Percentiles rank a stretch among this genome's conserved stretches.
Evolutionary conservation across 2,797 vertebrate genomes (phyloP).

Genomic region (Leucoraja ocellata): DNA sequence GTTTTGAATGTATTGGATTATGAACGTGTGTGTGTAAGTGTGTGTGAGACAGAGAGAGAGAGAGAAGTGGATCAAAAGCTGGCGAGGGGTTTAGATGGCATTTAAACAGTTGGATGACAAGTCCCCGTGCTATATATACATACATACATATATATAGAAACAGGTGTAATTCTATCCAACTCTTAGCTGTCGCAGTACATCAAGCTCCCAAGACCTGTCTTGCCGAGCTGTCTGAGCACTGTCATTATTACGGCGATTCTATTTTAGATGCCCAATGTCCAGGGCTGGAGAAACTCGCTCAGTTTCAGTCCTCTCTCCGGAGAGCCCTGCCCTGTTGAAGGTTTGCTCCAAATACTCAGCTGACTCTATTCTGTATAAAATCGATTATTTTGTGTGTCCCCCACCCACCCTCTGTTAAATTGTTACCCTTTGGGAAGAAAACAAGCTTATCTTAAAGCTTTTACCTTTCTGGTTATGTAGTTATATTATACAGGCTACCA

Average conservation of each 20-base stretch:
- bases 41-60: slow-evolving; percentile 43
- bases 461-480: not conserved
- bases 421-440: not conserved
- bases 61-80: slow-evolving; percentile 56
- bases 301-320: not conserved
- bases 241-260: slow-evolving; percentile 56
- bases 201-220: slow-evolving; percentile 62
- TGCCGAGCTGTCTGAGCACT: slow-evolving; percentile 55
- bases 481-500: too few relatives aligned
- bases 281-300: not conserved
- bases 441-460: not conserved
- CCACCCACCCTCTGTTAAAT: not conserved
- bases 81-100: slow-evolving; percentile 72
- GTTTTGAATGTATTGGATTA: slow-evolving; percentile 56
- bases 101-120: slow-evolving; percentile 95
- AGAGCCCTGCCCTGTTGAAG: not conserved
- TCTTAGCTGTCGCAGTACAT: slow-evolving; percentile 79
- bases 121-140: slow-evolving; percentile 61
- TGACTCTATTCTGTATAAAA: not conserved
- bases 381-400: too few relatives aligned
- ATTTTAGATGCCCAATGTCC: slow-evolving; percentile 46
- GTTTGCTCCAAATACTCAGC: not conserved
- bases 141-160: slow-evolving; percentile 73
- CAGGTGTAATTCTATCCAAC: slow-evolving; percentile 92
- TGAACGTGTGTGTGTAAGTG: slow-evolving; percentile 58